A percentile compares a stretch with the other conserved stretches of the same genome.
These are phyloP conservation scores for Amblyopsis rosae DNA, from an alignment of 2,113 vertebrate species.

Conservation along the genomic window DNA sequence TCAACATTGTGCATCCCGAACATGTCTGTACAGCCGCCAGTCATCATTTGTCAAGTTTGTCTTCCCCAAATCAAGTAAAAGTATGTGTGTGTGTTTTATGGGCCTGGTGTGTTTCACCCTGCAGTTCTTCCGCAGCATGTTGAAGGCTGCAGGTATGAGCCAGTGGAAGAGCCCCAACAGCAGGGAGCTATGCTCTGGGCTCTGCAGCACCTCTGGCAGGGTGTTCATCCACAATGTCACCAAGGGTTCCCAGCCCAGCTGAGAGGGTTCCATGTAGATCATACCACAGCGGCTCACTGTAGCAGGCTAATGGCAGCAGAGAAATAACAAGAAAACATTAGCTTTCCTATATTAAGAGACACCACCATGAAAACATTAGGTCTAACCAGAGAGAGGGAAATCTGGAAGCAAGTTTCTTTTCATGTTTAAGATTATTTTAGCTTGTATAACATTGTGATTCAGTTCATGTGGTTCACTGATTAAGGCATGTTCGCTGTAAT, in stretches of 20 bases:
- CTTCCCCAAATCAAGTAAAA: background rate
- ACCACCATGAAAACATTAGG: too few species aligned
- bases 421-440: too few species aligned
- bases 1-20: too few species aligned
- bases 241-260: slow-evolving; percentile 91
- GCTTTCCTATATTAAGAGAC: background rate
- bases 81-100: too few species aligned
- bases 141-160: slow-evolving; percentile 82
- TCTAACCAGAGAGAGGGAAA: too few species aligned
- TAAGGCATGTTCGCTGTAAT: too few species aligned
- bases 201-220: slow-evolving; percentile 80
- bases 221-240: slow-evolving; percentile 87
- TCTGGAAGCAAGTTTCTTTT: too few species aligned
- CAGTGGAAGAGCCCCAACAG: slow-evolving; percentile 87
- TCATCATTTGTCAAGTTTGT: too few species aligned
- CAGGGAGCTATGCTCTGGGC: slow-evolving; percentile 72
- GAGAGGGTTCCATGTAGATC: slow-evolving; percentile 95
- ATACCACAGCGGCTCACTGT: slow-evolving; percentile 98
- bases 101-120: slow-evolving; percentile 74
- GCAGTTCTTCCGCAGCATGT: slow-evolving; percentile 83
- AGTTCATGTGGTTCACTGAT: too few species aligned
- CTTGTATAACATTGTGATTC: too few species aligned
- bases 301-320: slow-evolving; percentile 81
- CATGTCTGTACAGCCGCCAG: background rate
- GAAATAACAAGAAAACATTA: background rate